A percentile compares a stretch with the other conserved stretches of the same genome.
These are phyloP conservation scores for Sthenelais limicola DNA, from an alignment of 2,888 invertebrate genomes.

Conservation along the genomic window DNA sequence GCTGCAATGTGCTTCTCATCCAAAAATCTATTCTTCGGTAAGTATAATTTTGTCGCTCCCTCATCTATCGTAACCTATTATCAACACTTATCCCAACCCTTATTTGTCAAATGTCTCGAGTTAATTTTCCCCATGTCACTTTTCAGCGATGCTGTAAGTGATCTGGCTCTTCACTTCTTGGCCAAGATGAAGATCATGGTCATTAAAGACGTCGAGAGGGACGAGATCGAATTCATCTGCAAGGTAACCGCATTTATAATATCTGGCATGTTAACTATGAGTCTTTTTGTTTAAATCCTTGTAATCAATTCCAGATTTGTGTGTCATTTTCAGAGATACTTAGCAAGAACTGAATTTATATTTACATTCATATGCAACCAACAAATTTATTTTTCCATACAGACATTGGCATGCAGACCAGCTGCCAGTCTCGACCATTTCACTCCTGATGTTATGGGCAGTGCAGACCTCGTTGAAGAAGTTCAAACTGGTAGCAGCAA, in stretches of 20 bases:
- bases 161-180: conserved; percentile 96
- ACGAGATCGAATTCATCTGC: conserved; percentile 98
- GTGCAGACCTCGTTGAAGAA: conserved; percentile 95
- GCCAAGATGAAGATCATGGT: conserved; percentile 99
- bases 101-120: too few relatives aligned
- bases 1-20: conserved; percentile 97
- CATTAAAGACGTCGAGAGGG: conserved; percentile 96
- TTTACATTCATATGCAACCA: too few relatives aligned
- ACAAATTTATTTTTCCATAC: conserved; percentile 51
- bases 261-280: not conserved
- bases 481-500: conserved; percentile 86
- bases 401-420: conserved; percentile 91
- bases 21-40: conserved; percentile 86
- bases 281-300: too few relatives aligned
- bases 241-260: conserved; percentile 76
- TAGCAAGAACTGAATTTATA: too few relatives aligned
- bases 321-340: too few relatives aligned
- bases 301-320: too few relatives aligned
- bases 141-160: conserved; percentile 94
- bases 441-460: conserved; percentile 89
- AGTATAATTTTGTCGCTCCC: too few relatives aligned
- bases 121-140: too few relatives aligned
- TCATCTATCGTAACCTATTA: too few relatives aligned
- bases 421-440: conserved; percentile 99
- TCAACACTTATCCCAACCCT: too few relatives aligned